phyloP scores from a whole-genome alignment of 2,797 vertebrate genomes.

The Tragopan temminckii region DNA sequence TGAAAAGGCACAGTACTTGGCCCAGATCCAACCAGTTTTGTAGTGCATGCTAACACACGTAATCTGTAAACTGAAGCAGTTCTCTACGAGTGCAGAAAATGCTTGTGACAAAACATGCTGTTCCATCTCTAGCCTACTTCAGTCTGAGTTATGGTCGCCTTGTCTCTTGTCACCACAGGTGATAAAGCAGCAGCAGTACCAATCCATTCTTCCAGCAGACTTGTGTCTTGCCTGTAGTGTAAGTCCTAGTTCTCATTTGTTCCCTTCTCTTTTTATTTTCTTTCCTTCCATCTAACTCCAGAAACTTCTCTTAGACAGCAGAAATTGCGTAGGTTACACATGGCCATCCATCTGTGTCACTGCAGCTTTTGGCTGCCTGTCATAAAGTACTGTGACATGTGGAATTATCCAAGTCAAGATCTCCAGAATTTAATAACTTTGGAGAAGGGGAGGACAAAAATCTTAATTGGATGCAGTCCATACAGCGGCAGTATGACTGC shows the following conservation, averaged over 20 bases:
- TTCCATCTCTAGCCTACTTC: background rate
- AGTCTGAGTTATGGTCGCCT: conserved; percentile 5
- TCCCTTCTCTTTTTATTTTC: background rate
- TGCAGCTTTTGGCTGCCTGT: background rate
- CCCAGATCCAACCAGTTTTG: background rate
- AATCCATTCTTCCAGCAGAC: conserved; percentile 26
- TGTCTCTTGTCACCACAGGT: conserved; percentile 2
- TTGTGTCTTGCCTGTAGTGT: background rate
- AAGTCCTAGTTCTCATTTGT: conserved; percentile 13
- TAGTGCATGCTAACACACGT: background rate
- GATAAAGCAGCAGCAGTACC: conserved; percentile 17
- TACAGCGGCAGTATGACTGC: background rate
- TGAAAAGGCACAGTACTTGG: background rate
- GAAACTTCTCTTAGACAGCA: conserved; percentile 56
- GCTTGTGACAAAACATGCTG: background rate
- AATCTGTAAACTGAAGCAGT: background rate
- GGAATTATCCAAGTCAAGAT: background rate
- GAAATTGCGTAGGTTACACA: conserved; percentile 4
- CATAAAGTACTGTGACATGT: background rate
- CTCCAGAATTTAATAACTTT: conserved; percentile 10
- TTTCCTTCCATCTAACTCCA: conserved; percentile 38
- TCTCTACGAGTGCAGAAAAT: background rate
- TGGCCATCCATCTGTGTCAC: conserved; percentile 37
- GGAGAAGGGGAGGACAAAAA: conserved; percentile 6
- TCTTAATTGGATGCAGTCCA: background rate